Base-by-base conservation (phyloP, 2,113 vertebrate genomes). In the Sceloporus tristichus region DNA sequence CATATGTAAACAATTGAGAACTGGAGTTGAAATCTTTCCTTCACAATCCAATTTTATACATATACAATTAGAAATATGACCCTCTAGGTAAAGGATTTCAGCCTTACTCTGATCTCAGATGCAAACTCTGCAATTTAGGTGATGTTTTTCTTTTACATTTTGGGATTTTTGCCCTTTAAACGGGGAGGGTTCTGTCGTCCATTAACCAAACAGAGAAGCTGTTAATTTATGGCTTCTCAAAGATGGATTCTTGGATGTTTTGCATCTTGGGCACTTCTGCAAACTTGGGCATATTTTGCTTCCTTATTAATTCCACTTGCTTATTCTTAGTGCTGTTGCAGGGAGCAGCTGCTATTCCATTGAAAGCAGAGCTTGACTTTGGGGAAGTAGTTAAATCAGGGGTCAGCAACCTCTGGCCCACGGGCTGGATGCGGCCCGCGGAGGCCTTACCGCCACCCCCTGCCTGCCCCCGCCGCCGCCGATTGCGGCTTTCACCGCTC, bases 231-330 rank as follows among this genome's bases (percentile, higher is more conserved):
- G 18, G 16, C n/a, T 40, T 27, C 80, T 82, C 80, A 62, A 82
- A 29, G 38, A 82, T 68, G 62, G 80, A 5, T 42, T 38, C 65
- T 5, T 68, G 5, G 62, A 23, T 68, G 38, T 11, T 42, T 2
- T 68, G 48, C 7, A 48, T 82, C 11, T 34, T 18, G 4, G 56
- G 42, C 5, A 56, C 77, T 5, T 29, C 59, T 27, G 40, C 77
- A 86, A 94, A 91, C 91, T 66, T 94, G 92, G 34, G 53, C 25
- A 85, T 19, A 9, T 79, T 38, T 56, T 79, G 19, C 62, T 65
- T 42, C 9, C 29, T 21, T 9, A 40, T 66, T 34, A 40, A n/a
- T 65, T 16, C 62, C 38, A 5, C 21, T 78, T 62, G 40, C 25
- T 82, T 21, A 68, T 82, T 25, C 34, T 82, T 66, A 7, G 21